phyloP scores from a whole-genome alignment of 2,888 invertebrate species.

The Megaustenia siamemsis region DNA sequence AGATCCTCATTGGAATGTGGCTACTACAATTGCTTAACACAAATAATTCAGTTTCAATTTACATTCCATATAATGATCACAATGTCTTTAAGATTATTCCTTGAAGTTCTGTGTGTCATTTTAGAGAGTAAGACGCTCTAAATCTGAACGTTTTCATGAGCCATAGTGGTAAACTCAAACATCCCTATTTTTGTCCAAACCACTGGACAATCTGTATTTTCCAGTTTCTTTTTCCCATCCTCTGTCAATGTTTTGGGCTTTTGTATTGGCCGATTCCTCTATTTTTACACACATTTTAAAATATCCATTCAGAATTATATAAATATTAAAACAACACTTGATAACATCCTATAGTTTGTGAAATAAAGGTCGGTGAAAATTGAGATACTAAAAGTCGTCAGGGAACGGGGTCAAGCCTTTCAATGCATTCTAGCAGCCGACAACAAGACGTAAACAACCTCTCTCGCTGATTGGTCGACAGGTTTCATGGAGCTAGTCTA shows the following conservation, averaged over 20 bases:
- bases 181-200: conserved; percentile 31
- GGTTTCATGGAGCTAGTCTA: conserved; percentile 52
- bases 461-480: conserved; percentile 70
- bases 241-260: background rate
- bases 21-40: background rate
- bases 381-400: conserved; percentile 3
- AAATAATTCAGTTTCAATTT: background rate
- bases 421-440: conserved; percentile 48
- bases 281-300: background rate
- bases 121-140: background rate
- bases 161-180: background rate
- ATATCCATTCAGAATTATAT: conserved; percentile 17
- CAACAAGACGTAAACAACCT: conserved; percentile 73
- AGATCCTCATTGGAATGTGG: conserved; percentile 33
- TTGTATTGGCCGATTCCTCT: background rate
- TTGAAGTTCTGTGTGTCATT: background rate
- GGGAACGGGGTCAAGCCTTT: conserved; percentile 38
- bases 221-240: conserved; percentile 16
- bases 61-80: background rate
- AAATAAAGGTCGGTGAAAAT: background rate
- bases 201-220: conserved; percentile 42
- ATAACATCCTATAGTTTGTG: background rate
- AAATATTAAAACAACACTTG: background rate
- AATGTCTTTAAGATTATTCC: background rate
- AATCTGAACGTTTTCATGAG: conserved; percentile 6